Conservation (phyloP, 2,113 vertebrate genomes). For the Piaya cayana region DNA sequence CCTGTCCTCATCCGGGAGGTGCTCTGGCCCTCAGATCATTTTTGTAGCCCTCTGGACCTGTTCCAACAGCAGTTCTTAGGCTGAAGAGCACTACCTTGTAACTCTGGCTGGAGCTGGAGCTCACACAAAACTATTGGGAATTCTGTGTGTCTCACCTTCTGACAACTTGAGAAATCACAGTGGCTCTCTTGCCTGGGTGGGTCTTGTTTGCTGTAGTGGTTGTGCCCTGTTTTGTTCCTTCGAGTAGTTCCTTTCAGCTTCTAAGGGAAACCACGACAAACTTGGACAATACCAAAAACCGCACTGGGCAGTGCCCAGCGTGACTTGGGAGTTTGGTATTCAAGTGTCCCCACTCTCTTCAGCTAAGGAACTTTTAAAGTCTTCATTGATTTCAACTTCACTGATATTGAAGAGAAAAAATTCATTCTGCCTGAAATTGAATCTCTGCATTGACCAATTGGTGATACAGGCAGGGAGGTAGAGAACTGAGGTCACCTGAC, state of each 20-base stretch:
- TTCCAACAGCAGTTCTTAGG: no score
- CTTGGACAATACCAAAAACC: neutral
- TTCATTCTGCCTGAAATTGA: rapidly evolving
- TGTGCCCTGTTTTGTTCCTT: neutral
- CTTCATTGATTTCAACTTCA: neutral
- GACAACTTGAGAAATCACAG: neutral
- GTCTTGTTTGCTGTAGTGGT: neutral
- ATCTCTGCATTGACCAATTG: neutral
- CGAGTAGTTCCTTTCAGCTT: neutral
- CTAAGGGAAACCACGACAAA: neutral
- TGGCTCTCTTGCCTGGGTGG: neutral
- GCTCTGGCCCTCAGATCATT: no score
- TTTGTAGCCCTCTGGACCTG: no score
- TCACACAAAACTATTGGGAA: neutral
- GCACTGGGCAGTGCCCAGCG: neutral
- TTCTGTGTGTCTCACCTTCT: neutral
- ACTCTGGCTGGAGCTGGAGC: neutral
- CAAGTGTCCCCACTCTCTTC: neutral
- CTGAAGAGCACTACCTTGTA: neutral
- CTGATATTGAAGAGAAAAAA: neutral
- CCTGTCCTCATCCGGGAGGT: no score
- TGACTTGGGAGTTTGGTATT: neutral
- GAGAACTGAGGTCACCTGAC: neutral
- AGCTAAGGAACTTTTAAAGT: neutral
- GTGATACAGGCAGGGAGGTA: neutral